A percentile compares a stretch with the other conserved stretches of the same genome.
phyloP scores from a whole-genome alignment of 2,113 vertebrate genomes.

The Blennius ocellaris region DNA sequence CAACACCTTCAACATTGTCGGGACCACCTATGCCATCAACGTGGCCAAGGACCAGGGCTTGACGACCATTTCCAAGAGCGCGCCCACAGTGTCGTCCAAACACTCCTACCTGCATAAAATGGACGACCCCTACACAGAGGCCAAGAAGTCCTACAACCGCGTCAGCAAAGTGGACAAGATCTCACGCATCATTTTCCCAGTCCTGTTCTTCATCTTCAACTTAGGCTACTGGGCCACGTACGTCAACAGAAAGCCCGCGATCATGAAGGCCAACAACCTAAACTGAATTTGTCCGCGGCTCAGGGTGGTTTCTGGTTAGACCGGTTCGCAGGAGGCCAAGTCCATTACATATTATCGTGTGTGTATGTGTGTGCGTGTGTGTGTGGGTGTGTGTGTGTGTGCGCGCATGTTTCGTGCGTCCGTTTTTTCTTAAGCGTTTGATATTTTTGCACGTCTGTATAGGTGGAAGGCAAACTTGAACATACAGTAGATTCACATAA shows the following conservation, averaged over 20 bases:
- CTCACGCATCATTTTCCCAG: conserved; percentile 97
- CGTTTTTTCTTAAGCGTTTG: conserved; percentile 63
- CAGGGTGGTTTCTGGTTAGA: conserved; percentile 31
- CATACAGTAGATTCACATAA: conserved; percentile 50
- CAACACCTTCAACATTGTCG: conserved; percentile 98
- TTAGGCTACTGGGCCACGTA: conserved; percentile 98
- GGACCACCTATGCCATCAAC: conserved; percentile 96
- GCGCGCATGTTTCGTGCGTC: conserved; percentile 32
- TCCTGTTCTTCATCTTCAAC: conserved; percentile 99
- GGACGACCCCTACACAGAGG: conserved; percentile 91
- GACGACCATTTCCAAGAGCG: conserved; percentile 93
- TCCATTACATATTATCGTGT: conserved; percentile 67
- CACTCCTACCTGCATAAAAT: conserved; percentile 76
- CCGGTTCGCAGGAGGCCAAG: conserved; percentile 60
- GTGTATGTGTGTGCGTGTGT: conserved; percentile 25
- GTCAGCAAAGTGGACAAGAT: conserved; percentile 99
- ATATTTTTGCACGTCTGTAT: conserved; percentile 76
- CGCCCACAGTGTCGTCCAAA: conserved; percentile 80
- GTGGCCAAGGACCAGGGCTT: conserved; percentile 93
- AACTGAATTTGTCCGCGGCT: conserved; percentile 78
- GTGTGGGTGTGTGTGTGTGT: conserved; percentile 30
- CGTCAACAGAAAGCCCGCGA: conserved; percentile 95
- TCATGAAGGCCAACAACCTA: conserved; percentile 93
- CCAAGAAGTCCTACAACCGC: conserved; percentile 97
- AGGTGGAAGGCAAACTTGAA: conserved; percentile 66